Evolutionary conservation across 2,113 vertebrate species (phyloP), one percentile per base, ranked within the genome.

Genomic region (Scomber japonicus): DNA sequence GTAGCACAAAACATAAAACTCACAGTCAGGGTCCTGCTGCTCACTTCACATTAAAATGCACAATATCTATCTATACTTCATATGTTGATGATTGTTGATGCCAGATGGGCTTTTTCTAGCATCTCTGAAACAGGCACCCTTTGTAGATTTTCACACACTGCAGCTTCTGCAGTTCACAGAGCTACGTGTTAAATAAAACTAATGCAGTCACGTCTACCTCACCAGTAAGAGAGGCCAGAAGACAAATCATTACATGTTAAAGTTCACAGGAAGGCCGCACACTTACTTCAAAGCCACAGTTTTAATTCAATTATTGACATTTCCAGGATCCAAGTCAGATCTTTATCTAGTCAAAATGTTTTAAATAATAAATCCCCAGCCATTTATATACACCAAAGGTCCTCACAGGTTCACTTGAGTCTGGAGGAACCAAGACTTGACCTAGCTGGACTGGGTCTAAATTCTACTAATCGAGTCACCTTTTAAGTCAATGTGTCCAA

Each of bases 81-180:
- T 7, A 9, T 40, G 7, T 40, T 40, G 35, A 40, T 40, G 46
- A 3, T 55, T 40, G 10, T 57, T 30, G 15, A 3, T 14, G 48
- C n/a, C 66, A 48, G 21, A 51, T 44, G 27, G 14, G 17, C 11
- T 57, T 11, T 66, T 19, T 68, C 56, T 40, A 17, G 1, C 31
- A 15, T 30, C 73, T 65, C 55, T 27, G 15, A 67, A n/a, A 11
- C 45, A 4, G 1, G 8, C 16, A 4, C 9, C 48, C 64, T 59
- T 48, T 27, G 11, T 54, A 55, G 66, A 50, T 55, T 63, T 66
- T 48, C 64, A 50, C 48, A 65, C 19, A 14, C n/a, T 27, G 45
- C 30, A 17, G 35, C n/a, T 35, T 50, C 44, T 12, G n/a, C 11
- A 50, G 17, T 11, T 44, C n/a, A 45, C 24, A 27, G 24, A 27